Base-by-base conservation (phyloP, 2,888 invertebrate species). In the Proisotoma minuta region DNA sequence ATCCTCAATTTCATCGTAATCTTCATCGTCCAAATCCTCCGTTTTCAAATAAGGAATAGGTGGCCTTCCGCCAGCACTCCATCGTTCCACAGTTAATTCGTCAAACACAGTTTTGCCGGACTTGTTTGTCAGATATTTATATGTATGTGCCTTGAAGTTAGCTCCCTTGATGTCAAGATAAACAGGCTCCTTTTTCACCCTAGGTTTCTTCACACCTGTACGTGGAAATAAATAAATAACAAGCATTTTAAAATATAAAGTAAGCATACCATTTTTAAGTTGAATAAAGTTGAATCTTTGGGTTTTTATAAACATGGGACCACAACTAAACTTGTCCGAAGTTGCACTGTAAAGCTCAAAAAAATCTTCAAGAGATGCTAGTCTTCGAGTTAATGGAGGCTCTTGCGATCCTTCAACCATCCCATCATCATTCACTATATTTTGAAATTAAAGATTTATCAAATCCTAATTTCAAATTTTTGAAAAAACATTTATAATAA, bases 251-350 rank as follows among this genome's bases (percentile, higher is more conserved):
- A n/a, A n/a, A n/a, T n/a, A n/a, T n/a, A n/a, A n/a, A n/a, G n/a
- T n/a, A n/a, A n/a, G n/a, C n/a, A n/a, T n/a, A n/a, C n/a, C n/a
- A n/a, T n/a, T 34, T 34, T 8, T 34, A 34, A 34, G 34, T 10
- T 34, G 34, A 34, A 34, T 8, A 34, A 34, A 34, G 34, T 34
- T 34, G 8, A 34, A 34, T 34, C 34, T 8, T 15, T 34, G 34
- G 15, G 34, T 34, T 40, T 62, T 60, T 15, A 68, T 59, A 29
- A 71, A 71, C n/a, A 66, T 64, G 3, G 71, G 71, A 1, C 71
- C 71, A 26, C 67, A 64, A 69, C 71, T n/a, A n/a, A n/a, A n/a
- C n/a, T n/a, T n/a, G n/a, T n/a, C n/a, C n/a, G n/a, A n/a, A n/a
- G n/a, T n/a, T n/a, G n/a, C n/a, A n/a, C 10, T 15, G 29, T 28